A percentile compares a stretch with the other conserved stretches of the same genome.
phyloP scores from a whole-genome alignment of 2,888 invertebrate genomes.

The Opisthograptis luteolata region DNA sequence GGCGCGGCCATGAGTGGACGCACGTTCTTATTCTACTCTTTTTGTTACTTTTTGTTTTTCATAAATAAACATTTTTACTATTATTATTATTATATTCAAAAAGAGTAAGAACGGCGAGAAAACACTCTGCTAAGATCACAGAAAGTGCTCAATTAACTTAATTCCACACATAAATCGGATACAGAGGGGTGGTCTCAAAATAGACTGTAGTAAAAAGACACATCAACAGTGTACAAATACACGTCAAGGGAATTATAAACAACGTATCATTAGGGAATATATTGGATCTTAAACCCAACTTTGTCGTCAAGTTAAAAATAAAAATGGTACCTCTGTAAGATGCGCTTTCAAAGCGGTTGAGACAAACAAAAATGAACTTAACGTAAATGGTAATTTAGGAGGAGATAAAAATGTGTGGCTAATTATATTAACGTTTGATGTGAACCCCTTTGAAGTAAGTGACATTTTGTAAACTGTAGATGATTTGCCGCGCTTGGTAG shows the following conservation, averaged over 20 bases:
- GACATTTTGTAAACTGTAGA: constrained; percentile 76
- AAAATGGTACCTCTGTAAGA: constrained; percentile 29
- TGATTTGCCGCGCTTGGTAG: constrained; percentile 68
- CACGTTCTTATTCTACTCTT: too few relatives aligned
- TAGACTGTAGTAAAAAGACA: constrained; percentile 48
- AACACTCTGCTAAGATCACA: constrained; percentile 15
- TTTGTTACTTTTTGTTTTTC: too few relatives aligned
- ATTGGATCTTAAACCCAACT: constrained; percentile 60
- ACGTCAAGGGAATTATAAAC: constrained; percentile 59
- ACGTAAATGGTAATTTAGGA: constrained; percentile 36
- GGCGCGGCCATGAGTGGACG: too few relatives aligned
- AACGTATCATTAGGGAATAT: constrained; percentile 59
- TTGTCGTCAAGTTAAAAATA: constrained; percentile 74
- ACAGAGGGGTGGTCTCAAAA: constrained; percentile 36
- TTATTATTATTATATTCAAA: not conserved
- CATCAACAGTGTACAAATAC: constrained; percentile 47
- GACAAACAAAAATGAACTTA: constrained; percentile 49
- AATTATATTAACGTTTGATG: constrained; percentile 70
- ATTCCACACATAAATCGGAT: constrained; percentile 32
- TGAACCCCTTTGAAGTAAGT: constrained; percentile 75
- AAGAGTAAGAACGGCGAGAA: constrained; percentile 3
- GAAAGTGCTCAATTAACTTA: constrained; percentile 23
- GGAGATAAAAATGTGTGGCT: constrained; percentile 52
- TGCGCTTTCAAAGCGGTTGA: constrained; percentile 27
- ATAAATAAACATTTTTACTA: not conserved